Base-by-base conservation (phyloP, 2,797 vertebrate species). In the Helicolenus hilgendorfi region DNA sequence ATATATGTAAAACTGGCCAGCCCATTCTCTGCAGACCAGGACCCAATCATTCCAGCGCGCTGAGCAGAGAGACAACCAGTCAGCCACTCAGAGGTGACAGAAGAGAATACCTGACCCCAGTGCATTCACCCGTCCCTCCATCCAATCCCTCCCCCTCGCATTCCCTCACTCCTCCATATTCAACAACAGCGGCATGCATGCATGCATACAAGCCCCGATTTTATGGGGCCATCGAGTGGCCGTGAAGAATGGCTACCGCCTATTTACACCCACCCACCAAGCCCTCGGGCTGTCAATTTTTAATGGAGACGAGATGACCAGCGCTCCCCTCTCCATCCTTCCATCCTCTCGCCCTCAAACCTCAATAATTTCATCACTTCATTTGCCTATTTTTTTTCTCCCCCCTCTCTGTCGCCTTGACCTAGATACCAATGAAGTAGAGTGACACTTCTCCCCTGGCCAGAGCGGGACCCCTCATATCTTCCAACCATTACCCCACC, bases 361-460 rank as follows among this genome's bases (percentile, higher is more conserved):
- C 84, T 93, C 71, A 94, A 96, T 96, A 80, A 95, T 96, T 96
- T 94, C 91, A 92, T 94, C 92, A 92, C 89, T 95, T 97, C 94
- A 95, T 97, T 96, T 97, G 91, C 94, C 89, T 94, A 81, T 87
- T 96, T 96, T 95, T 94, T 33, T 59, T 56, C 58, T 63, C 77
- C 20, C 38, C 41, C 31, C 38, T 41, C 38, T 84, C 77, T 36
- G 65, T 95, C 92, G 96, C 94, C 94, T 96, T 98, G 98, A 98
- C 98, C 97, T 97, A 98, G 96, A 98, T 98, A 97, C 91, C 85
- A 93, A 91, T 86, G 91, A 95, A 96, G 97, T 29, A 94, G 95
- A 97, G 93, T 96, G 97, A 97, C 94, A 97, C 94, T 95, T 95
- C 96, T 97, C 95, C 71, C 93, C 96, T 97, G 97, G 97, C 96